phyloP scores from a whole-genome alignment of 2,113 vertebrate species.

The Clinocottus analis region DNA sequence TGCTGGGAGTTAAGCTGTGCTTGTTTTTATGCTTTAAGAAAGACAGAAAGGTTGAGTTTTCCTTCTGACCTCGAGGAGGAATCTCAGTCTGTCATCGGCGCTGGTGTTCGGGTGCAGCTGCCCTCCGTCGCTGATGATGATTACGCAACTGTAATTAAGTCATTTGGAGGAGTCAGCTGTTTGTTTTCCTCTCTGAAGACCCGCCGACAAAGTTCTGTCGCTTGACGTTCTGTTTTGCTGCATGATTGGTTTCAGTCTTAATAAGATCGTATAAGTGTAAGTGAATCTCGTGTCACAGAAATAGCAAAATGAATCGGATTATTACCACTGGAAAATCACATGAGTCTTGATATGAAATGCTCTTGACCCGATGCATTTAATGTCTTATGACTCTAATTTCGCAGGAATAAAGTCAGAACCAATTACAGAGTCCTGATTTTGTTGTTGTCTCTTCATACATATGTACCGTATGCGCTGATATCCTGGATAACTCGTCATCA shows the following conservation, averaged over 20 bases:
- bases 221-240: constrained; percentile 48
- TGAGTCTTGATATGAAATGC: constrained; percentile 42
- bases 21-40: constrained; percentile 26
- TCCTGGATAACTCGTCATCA: background rate
- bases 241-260: constrained; percentile 17
- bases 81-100: constrained; percentile 8
- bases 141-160: constrained; percentile 66
- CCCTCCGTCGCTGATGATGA: constrained; percentile 48
- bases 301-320: constrained; percentile 41
- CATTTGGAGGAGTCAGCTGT: constrained; percentile 51
- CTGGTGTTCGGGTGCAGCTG: constrained; percentile 43
- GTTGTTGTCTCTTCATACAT: background rate
- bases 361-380: constrained; percentile 28
- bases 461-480: background rate
- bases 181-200: constrained; percentile 46
- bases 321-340: constrained; percentile 24
- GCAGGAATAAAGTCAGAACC: background rate
- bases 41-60: constrained; percentile 3
- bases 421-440: background rate
- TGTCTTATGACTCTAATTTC: constrained; percentile 45
- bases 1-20: constrained; percentile 56
- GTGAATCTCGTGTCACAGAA: constrained; percentile 27
- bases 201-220: constrained; percentile 47
- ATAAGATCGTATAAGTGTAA: constrained; percentile 22
- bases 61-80: background rate